Percentiles rank a stretch among this genome's conserved stretches.
phyloP scores from a whole-genome alignment of 23 tunicate genomes.

The Ciona savignyi region DNA sequence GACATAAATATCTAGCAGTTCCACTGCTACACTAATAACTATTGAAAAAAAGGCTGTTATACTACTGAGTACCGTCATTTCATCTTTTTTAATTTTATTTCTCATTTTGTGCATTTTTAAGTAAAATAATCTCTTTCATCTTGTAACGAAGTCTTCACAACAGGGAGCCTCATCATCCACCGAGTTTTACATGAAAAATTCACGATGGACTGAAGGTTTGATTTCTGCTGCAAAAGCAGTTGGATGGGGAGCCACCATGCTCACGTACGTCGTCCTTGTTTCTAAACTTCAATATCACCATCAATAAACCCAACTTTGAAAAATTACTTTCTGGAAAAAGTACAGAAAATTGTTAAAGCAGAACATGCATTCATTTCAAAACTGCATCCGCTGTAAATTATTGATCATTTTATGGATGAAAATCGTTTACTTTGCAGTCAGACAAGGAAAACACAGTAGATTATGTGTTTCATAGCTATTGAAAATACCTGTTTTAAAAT shows the following conservation, averaged over 20 bases:
- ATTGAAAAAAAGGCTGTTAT: not conserved
- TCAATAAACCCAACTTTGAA: too few species aligned
- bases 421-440: not conserved
- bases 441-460: too few species aligned
- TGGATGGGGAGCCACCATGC: conserved; percentile 85
- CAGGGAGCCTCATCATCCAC: conserved; percentile 88
- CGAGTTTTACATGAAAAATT: conserved; percentile 94
- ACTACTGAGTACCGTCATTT: not conserved
- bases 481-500: too few species aligned
- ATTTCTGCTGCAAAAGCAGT: conserved; percentile 95
- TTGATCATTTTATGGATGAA: not conserved
- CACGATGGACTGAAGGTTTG: conserved; percentile 92
- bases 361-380: too few species aligned
- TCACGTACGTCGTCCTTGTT: conserved; percentile 87
- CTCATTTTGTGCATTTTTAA: not conserved
- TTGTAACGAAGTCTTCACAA: too few species aligned
- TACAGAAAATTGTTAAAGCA: too few species aligned
- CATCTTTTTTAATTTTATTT: not conserved
- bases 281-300: too few species aligned
- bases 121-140: not conserved
- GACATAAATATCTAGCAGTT: too few species aligned
- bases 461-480: too few species aligned
- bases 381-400: too few species aligned
- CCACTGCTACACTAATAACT: too few species aligned
- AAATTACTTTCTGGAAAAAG: too few species aligned